Evolutionary conservation across 2,113 vertebrate genomes (phyloP).

Genomic region (Ictalurus furcatus): DNA sequence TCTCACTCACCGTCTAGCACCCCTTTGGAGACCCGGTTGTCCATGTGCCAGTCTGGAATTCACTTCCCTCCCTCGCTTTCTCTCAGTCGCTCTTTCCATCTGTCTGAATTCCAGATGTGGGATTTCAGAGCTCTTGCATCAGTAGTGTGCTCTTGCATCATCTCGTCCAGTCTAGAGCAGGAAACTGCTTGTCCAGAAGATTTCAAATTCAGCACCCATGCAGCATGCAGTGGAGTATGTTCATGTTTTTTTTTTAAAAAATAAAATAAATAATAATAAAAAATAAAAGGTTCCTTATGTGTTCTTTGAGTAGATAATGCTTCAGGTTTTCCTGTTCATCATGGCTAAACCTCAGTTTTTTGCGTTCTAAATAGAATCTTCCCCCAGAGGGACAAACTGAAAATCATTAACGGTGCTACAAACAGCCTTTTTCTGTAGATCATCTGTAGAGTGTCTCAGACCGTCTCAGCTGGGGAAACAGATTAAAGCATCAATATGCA

Average conservation of each 20-base stretch:
- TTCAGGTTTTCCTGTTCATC: neutral
- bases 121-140: constrained; percentile 53
- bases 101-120: constrained; percentile 54
- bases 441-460: neutral
- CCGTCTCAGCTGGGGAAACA: neutral
- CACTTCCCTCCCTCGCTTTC: constrained; percentile 15
- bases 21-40: constrained; percentile 1
- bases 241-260: neutral
- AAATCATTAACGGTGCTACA: neutral
- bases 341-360: neutral
- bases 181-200: neutral
- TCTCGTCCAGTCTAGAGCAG: neutral
- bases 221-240: neutral
- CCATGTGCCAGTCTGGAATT: constrained; percentile 18
- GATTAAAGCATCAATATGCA: neutral
- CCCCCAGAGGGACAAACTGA: neutral
- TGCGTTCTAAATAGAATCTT: neutral
- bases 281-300: neutral
- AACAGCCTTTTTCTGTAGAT: neutral
- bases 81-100: constrained; percentile 11
- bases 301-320: neutral
- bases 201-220: neutral
- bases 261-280: neutral
- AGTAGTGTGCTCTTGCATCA: constrained; percentile 53
- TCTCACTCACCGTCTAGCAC: constrained; percentile 16